Conservation (phyloP, 2,888 invertebrate species). For the Beris chalybata region DNA sequence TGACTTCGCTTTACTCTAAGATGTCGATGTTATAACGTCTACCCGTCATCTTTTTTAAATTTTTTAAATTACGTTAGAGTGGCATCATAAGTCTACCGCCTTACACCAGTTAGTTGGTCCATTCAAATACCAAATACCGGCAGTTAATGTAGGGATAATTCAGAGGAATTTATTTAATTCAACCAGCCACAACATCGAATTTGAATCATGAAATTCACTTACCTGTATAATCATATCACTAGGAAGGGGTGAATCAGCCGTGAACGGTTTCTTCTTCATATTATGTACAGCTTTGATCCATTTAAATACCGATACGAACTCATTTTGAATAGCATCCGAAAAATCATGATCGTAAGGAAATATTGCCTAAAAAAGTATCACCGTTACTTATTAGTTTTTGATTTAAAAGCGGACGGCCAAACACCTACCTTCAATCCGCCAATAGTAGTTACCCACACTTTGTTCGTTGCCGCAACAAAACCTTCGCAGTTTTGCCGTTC, state of each 20-base stretch:
- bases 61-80: too few relatives aligned
- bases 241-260: slow-evolving; percentile 72
- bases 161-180: too few relatives aligned
- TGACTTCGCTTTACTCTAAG: too few relatives aligned
- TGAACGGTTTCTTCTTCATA: slow-evolving; percentile 69
- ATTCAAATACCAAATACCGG: too few relatives aligned
- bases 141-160: too few relatives aligned
- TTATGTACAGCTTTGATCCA: slow-evolving; percentile 90
- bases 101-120: too few relatives aligned
- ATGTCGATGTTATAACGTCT: too few relatives aligned
- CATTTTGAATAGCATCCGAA: slow-evolving; percentile 84
- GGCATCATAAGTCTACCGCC: too few relatives aligned
- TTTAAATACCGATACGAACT: slow-evolving; percentile 86
- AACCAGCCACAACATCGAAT: too few relatives aligned
- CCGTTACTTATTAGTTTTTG: background rate
- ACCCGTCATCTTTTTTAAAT: too few relatives aligned
- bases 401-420: background rate
- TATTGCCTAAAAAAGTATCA: slow-evolving; percentile 66
- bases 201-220: slow-evolving; percentile 37
- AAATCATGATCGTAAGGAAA: slow-evolving; percentile 89
- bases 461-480: slow-evolving; percentile 71
- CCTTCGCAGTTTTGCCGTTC: slow-evolving; percentile 77
- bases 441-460: slow-evolving; percentile 59
- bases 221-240: slow-evolving; percentile 89
- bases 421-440: slow-evolving; percentile 48